Conservation (phyloP, 2,113 vertebrate species). For the Tichodroma muraria region DNA sequence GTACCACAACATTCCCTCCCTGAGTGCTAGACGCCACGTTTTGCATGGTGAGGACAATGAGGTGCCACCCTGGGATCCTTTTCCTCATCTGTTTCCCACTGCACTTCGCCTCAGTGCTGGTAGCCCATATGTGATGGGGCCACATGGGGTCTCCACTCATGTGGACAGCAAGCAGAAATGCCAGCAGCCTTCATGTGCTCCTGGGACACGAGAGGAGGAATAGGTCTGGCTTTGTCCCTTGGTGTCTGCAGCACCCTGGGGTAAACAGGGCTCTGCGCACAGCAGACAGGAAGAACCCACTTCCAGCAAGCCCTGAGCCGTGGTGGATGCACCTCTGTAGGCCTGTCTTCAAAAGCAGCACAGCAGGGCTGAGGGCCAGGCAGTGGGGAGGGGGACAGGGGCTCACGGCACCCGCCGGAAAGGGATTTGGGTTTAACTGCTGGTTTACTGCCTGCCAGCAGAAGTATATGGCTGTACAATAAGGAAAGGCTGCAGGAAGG, state of each 20-base stretch:
- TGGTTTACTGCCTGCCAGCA: background rate
- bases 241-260: background rate
- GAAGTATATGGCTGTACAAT: background rate
- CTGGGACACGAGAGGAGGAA: background rate
- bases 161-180: background rate
- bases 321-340: background rate
- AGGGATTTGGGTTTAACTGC: background rate
- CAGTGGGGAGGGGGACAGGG: background rate
- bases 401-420: accelerated
- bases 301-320: accelerated
- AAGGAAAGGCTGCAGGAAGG: background rate
- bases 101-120: accelerated
- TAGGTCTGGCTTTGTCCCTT: background rate
- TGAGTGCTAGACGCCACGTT: background rate
- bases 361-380: background rate
- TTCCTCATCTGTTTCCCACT: background rate
- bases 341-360: background rate
- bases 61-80: background rate
- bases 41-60: background rate
- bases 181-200: background rate
- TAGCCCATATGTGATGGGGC: background rate
- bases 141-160: background rate
- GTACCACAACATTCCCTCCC: background rate
- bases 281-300: background rate
- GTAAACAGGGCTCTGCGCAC: background rate